These are phyloP conservation scores for Camponotus fellah DNA, from an alignment of 2,888 invertebrate species.

Conservation along the genomic window DNA sequence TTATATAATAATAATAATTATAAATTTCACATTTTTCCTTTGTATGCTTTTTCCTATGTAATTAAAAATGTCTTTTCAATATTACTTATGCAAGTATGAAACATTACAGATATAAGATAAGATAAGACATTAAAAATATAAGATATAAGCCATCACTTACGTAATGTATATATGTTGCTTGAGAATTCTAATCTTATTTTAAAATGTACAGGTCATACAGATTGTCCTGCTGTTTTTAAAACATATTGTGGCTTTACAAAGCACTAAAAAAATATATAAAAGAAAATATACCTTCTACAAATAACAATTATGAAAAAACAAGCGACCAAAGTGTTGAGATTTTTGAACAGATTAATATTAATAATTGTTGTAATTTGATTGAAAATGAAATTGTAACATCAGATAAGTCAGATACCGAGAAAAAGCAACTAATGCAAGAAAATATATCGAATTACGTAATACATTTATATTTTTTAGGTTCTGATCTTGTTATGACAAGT, in stretches of 20 bases:
- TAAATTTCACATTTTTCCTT: too few species aligned
- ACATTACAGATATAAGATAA: background rate
- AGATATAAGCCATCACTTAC: background rate
- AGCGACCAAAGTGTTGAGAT: background rate
- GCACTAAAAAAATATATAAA: background rate
- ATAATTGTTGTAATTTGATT: background rate
- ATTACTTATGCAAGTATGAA: background rate
- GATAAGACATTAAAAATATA: too few species aligned
- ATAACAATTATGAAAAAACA: background rate
- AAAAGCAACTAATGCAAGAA: conserved; percentile 7
- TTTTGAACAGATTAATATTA: conserved; percentile 3
- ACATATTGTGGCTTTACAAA: too few species aligned
- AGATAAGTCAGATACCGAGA: conserved; percentile 2
- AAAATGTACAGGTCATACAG: too few species aligned
- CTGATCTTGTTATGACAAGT: background rate
- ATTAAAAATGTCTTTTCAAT: background rate
- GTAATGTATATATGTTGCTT: background rate
- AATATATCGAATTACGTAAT: background rate
- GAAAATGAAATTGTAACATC: background rate
- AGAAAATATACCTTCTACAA: conserved; percentile 3
- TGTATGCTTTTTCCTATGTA: background rate
- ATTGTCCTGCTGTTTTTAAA: too few species aligned
- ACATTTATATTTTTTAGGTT: background rate
- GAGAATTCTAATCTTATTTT: background rate
- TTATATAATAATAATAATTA: too few species aligned